Evolutionary conservation across 1,140 invertebrate genomes (phyloP), one percentile per base, ranked within the genome.

Genomic region (Battus philenor): DNA sequence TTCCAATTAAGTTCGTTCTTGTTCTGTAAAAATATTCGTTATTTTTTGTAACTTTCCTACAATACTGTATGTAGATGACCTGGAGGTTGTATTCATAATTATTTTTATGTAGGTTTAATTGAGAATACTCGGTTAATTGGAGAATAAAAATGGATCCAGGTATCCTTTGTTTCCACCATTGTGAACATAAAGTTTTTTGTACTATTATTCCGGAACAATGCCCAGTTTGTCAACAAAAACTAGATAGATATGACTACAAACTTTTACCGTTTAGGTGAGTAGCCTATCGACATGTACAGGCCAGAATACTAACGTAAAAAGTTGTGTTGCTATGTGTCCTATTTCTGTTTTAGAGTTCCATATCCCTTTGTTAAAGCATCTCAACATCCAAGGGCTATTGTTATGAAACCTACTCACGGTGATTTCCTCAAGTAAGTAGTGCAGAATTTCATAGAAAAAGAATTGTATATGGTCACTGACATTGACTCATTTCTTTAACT

Each of bases 111-210:
- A 29, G 15, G 47, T 67, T 76, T 61, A 39, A 71, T 74, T 68
- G 62, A 75, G 51, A 59, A 62, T 61, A 54, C 13, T 41, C 29
- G 44, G 38, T 33, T 46, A 64, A 54, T 62, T 36, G 13, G 43
- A 39, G 30, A 44, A 44, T 39, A 59, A 75, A 64, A 68, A 86
- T 87, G 86, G 92, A 93, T 90, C 91, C 92, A 51, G 92, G 92
- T 55, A 93, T 94, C 70, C 84, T 94, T 65, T 94, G 93, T 86
- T 93, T 93, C 84, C 91, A 94, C 84, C 93, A 95, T 86, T 94
- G 93, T 83, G 89, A 89, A 30, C 87, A 90, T 39, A 93, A 93
- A 88, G 89, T 94, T 47, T 93, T 94, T 86, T 93, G 91, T 75
- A 93, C 93, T 60, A 77, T 86, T 44, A 86, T 94, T 53, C 92